Base-by-base conservation (phyloP, 2,888 invertebrate species). In the Cheilosia soror region DNA sequence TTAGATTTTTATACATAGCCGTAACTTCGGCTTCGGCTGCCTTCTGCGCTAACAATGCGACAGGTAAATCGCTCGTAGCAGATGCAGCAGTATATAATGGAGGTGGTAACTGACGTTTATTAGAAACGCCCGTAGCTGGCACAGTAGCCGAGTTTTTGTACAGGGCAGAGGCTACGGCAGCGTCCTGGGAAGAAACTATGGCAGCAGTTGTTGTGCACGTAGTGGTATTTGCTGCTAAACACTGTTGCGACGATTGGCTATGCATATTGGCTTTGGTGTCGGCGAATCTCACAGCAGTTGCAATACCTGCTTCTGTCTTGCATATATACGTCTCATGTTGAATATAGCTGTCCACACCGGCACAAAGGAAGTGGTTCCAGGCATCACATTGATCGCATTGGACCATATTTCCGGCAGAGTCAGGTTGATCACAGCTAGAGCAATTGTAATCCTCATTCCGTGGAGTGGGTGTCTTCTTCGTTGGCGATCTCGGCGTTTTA, bases 1-100 rank as follows among this genome's bases (percentile, higher is more conserved):
- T 11, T 20, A 40, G n/a, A 53, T 53, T 69, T 69, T 42, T 31
- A 66, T 40, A 49, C 53, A 29, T 27, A 7, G 53, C 66, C 11
- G 53, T 49, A 40, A 53, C 40, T 58, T 69, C 69, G 47, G 58
- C 40, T 58, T 69, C 69, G 47, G 58, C 25, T 25, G 55, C 69
- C 47, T 33, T 58, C 33, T 6, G 15, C 62, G 44, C 27, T 15
- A 29, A 51, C 5, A 5, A 7, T 31, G 6, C 6, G 53, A 7
- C 27, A 4, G 40, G 25, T 5, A 29, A 44, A 1, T 4, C n/a
- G 2, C 13, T 27, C 9, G 25, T 5, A 2, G 15, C 62, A 7
- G 0, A n/a, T 11, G 15, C 29, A 7, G n/a, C 27, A 13, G 27
- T 13, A 62, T 29, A n/a, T 4, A n/a, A 6, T 27, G 29, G 13